These are phyloP conservation scores for Thaumatotibia leucotreta DNA, from an alignment of 1,140 invertebrate species.

Conservation along the genomic window DNA sequence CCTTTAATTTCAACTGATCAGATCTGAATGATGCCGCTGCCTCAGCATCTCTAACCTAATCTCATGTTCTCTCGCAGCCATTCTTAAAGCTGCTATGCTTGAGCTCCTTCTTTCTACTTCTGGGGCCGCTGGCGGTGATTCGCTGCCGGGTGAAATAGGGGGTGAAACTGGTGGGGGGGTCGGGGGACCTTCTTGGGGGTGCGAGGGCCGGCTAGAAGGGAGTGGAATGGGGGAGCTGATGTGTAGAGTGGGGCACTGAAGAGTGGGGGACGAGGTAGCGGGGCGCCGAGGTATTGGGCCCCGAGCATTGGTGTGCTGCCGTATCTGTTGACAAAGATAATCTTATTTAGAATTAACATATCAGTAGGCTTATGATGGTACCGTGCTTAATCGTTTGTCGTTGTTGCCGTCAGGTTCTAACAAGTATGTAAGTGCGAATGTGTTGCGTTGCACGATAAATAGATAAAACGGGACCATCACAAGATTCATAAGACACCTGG, in stretches of 20 bases:
- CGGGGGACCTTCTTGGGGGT: conserved; percentile 79
- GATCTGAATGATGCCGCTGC: conserved; percentile 85
- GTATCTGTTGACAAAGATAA: conserved; percentile 38
- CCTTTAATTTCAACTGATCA: conserved; percentile 82
- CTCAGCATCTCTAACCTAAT: conserved; percentile 88
- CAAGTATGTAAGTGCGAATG: no score
- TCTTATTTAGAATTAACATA: conserved; percentile 5
- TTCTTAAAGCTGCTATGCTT: conserved; percentile 91
- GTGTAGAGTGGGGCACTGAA: conserved; percentile 80
- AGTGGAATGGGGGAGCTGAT: conserved; percentile 87
- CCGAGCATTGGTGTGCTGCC: conserved; percentile 51
- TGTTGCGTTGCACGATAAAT: no score
- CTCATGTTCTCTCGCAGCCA: conserved; percentile 95
- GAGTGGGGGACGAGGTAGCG: conserved; percentile 80
- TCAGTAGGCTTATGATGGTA: no score
- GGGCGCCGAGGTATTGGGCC: conserved; percentile 79
- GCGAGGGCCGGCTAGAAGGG: conserved; percentile 89
- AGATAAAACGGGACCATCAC: no score
- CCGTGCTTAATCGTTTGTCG: no score
- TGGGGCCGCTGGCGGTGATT: conserved; percentile 68
- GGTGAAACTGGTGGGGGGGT: conserved; percentile 78
- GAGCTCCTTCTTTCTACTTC: conserved; percentile 89
- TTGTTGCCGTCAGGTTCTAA: no score
- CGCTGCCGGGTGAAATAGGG: conserved; percentile 69
- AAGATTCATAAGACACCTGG: no score